phyloP scores from a whole-genome alignment of 2,113 vertebrate genomes.

The Hippoglossus stenolepis region DNA sequence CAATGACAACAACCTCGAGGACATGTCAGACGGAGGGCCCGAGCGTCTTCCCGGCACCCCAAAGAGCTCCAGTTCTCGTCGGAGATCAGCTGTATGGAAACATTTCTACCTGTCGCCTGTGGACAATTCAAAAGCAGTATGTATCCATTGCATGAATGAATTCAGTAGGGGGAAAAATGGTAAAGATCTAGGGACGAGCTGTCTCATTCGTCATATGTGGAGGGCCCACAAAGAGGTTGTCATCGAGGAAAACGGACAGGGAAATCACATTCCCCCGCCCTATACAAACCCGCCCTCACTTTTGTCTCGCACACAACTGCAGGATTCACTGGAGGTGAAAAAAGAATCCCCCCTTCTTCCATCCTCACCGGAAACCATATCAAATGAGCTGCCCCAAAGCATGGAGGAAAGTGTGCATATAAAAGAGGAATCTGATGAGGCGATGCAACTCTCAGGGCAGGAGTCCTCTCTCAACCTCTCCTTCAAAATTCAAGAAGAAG shows the following conservation, averaged over 20 bases:
- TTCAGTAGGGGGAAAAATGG: slow-evolving; percentile 98
- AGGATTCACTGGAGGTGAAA: slow-evolving; percentile 82
- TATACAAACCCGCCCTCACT: slow-evolving; percentile 89
- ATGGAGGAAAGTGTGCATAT: slow-evolving; percentile 71
- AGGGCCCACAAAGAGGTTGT: slow-evolving; percentile 95
- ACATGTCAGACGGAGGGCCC: slow-evolving; percentile 79
- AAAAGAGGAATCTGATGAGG: slow-evolving; percentile 85
- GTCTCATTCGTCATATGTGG: slow-evolving; percentile 98
- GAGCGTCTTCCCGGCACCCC: slow-evolving; percentile 85
- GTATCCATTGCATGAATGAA: slow-evolving; percentile 97
- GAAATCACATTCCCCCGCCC: slow-evolving; percentile 88
- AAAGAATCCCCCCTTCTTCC: slow-evolving; percentile 80
- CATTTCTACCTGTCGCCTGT: slow-evolving; percentile 96
- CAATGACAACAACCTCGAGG: slow-evolving; percentile 82
- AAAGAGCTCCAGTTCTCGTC: slow-evolving; percentile 89
- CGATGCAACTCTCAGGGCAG: slow-evolving; percentile 80
- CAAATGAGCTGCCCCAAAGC: slow-evolving; percentile 77
- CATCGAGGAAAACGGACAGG: slow-evolving; percentile 93
- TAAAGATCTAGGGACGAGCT: slow-evolving; percentile 96
- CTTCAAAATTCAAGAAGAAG: slow-evolving; percentile 83
- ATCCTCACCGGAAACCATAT: slow-evolving; percentile 87
- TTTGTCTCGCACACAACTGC: slow-evolving; percentile 83
- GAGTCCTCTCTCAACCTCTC: slow-evolving; percentile 81
- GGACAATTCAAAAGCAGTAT: slow-evolving; percentile 98
- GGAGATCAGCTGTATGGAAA: slow-evolving; percentile 97